Percentiles rank a stretch among this genome's conserved stretches.
Evolutionary conservation across 1,140 invertebrate species (phyloP).

Genomic region (Sitophilus oryzae): DNA sequence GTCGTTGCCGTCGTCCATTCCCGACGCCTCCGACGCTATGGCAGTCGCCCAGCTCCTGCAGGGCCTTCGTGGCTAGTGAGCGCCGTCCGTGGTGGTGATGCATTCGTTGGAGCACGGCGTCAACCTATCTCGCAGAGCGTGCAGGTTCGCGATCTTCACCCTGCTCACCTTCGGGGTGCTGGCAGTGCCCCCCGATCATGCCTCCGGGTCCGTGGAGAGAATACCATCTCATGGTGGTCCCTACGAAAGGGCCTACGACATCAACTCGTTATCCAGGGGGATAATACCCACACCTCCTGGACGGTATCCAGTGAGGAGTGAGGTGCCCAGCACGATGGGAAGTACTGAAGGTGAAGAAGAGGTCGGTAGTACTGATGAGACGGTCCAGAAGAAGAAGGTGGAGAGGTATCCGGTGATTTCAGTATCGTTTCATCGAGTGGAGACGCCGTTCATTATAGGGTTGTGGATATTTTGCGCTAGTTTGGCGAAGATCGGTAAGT

Average conservation of each 20-base stretch:
- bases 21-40: constrained; percentile 39
- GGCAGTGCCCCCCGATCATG: constrained; percentile 35
- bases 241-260: constrained; percentile 23
- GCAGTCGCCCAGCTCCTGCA: constrained; percentile 38
- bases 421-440: constrained; percentile 81
- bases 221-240: constrained; percentile 25
- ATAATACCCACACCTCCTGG: constrained; percentile 22
- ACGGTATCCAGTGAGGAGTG: constrained; percentile 7
- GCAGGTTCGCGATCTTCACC: constrained; percentile 43
- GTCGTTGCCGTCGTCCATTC: constrained; percentile 37
- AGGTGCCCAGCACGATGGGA: no score
- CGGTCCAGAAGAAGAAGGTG: constrained; percentile 30
- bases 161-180: constrained; percentile 32
- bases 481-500: constrained; percentile 90
- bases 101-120: constrained; percentile 52
- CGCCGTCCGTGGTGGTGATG: no score
- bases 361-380: background rate
- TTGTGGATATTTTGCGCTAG: constrained; percentile 93
- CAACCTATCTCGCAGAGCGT: constrained; percentile 51
- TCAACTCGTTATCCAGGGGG: constrained; percentile 22
- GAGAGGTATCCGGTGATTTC: constrained; percentile 66
- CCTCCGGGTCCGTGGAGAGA: constrained; percentile 24
- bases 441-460: constrained; percentile 88
- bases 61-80: no score
- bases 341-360: constrained; percentile 10